These are phyloP conservation scores for Eulithis prunata DNA, from an alignment of 2,888 invertebrate species.

Conservation along the genomic window DNA sequence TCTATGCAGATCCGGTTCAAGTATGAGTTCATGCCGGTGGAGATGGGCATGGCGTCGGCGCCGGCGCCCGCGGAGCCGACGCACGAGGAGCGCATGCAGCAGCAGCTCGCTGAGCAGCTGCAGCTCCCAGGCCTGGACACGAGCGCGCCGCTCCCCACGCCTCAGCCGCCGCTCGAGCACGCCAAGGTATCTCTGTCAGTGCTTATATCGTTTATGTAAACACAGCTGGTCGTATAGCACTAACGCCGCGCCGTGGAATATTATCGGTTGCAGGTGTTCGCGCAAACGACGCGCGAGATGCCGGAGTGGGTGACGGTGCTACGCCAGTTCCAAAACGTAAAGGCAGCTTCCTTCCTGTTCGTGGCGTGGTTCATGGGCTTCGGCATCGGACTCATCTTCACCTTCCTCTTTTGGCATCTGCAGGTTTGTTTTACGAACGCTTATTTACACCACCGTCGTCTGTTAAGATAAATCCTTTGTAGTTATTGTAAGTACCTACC, in stretches of 20 bases:
- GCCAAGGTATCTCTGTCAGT: conserved; percentile 46
- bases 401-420: conserved; percentile 99
- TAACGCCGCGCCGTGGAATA: background rate
- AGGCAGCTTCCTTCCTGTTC: conserved; percentile 96
- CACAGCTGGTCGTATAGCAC: background rate
- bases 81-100: conserved; percentile 91
- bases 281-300: conserved; percentile 94
- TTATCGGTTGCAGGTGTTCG: conserved; percentile 88
- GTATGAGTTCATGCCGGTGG: conserved; percentile 79
- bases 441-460: too few species aligned
- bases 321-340: conserved; percentile 94
- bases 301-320: conserved; percentile 97
- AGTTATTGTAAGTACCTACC: too few species aligned
- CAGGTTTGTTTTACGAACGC: conserved; percentile 83
- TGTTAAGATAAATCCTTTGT: too few species aligned
- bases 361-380: conserved; percentile 99
- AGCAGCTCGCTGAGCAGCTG: conserved; percentile 92
- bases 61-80: conserved; percentile 81
- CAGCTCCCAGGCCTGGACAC: conserved; percentile 91
- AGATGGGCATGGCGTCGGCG: conserved; percentile 82
- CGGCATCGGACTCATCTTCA: conserved; percentile 99
- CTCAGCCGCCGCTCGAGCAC: conserved; percentile 59
- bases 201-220: too few species aligned
- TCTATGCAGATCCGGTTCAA: conserved; percentile 84
- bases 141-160: conserved; percentile 75